Evolutionary conservation across 2,888 invertebrate species (phyloP), one percentile per base, ranked within the genome.

Genomic region (Dorcus hopei): DNA sequence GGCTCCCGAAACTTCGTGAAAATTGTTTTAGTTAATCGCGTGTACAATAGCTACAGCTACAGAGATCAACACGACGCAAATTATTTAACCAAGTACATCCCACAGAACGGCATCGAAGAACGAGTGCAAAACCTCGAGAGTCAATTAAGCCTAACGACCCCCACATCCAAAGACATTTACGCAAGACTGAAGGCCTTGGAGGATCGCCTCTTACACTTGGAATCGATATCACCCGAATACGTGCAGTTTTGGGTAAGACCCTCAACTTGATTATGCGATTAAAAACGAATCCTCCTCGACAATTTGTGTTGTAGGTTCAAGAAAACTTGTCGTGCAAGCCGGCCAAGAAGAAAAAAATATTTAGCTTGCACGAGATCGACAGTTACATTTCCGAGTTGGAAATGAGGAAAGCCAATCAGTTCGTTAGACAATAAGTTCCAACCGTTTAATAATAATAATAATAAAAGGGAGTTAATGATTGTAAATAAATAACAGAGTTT

Each of bases 151-250:
- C 63, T 82, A 33, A 74, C 72, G 49, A 79, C 76, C 48, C 84
- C 86, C 0, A 82, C 86, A 0, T 80, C 87, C 0, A 82, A 80
- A 57, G 86, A 88, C 73, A 79, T 93, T 38, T 90, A 88, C 70
- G 78, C 79, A 58, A 80, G 93, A 38, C 76, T 93, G 4, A 91
- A 91, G 75, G 79, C 78, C 1, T 81, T 93, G 68, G 93, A 94
- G 76, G 85, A 92, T 69, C 83, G 87, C 63, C 83, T 94, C 50
- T 79, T 90, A 6, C 80, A 84, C 61, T 76, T 93, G 58, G 89
- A 93, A 76, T 83, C 90, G 0, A 75, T 90, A 54, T 93, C 92
- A 41, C 93, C 93, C 0, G 93, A 93, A 76, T 93, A 93, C 72
- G 83, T 85, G 23, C 83, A 87, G 66, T 87, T 88, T 77, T 82